Percentiles rank a stretch among this genome's conserved stretches.
phyloP scores from a whole-genome alignment of 2,888 invertebrate species.

The Actias luna region DNA sequence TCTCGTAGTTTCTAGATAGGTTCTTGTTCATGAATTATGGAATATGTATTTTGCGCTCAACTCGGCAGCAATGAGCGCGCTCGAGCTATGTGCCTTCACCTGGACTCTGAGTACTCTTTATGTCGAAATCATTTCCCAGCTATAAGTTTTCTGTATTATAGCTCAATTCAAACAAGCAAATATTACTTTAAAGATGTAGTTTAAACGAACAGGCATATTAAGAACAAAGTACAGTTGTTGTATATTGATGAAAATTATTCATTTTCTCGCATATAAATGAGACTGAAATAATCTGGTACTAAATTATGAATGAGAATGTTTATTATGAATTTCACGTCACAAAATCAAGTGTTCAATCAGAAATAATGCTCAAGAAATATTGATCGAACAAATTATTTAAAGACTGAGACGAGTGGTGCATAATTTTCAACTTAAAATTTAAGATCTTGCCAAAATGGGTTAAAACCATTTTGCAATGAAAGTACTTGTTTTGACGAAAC shows the following conservation, averaged over 20 bases:
- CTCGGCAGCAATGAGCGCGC: slow-evolving; percentile 20
- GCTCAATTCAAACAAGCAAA: not conserved
- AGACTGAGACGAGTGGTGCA: no score
- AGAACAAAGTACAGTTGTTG: no score
- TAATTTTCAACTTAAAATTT: not conserved
- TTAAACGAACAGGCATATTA: no score
- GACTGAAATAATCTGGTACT: no score
- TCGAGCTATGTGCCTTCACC: slow-evolving; percentile 7
- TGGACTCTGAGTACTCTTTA: slow-evolving; percentile 4
- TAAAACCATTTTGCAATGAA: not conserved
- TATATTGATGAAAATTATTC: no score
- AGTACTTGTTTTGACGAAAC: not conserved
- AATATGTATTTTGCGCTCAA: slow-evolving; percentile 38
- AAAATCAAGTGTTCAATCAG: no score
- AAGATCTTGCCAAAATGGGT: not conserved
- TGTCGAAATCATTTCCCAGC: not conserved
- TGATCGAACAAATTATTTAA: no score
- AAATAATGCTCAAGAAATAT: no score
- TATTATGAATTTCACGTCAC: no score
- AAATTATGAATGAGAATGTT: no score
- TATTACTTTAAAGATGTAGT: not conserved
- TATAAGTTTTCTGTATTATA: not conserved
- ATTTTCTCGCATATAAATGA: no score
- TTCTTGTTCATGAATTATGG: slow-evolving; percentile 63
- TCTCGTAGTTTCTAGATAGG: slow-evolving; percentile 22